Base-by-base conservation (phyloP, 2,797 vertebrate genomes). In the Lepilemur septentrionalis region DNA sequence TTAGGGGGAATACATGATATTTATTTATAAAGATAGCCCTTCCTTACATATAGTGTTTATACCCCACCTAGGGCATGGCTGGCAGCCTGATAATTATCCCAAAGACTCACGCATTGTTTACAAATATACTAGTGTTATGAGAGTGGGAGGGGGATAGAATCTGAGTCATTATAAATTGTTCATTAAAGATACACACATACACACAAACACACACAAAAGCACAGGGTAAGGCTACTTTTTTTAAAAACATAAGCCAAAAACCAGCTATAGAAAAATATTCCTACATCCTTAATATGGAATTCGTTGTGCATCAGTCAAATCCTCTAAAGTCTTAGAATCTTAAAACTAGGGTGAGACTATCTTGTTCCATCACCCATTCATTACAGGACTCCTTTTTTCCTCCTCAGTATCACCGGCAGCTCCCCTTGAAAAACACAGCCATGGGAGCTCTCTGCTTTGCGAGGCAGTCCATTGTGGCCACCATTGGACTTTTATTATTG, bases 21-120 rank as follows among this genome's bases (percentile, higher is more conserved):
- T 88, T 72, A 89, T 81, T 92, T 91, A 79, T 46, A 59, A 86
- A 63, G 88, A 78, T 23, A 83, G 50, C 43, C 48, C 57, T 92
- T 93, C 41, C 50, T 80, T 67, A 41, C 17, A 59, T 18, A 32
- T 5, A 72, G 35, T 20, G 22, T 80, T 94, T 55, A 59, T 4
- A 35, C 0, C 13, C 67, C 14, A 48, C 69, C 32, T 28, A 67
- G 52, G 10, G 63, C 43, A 46, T 23, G 93, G 50, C 48, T 50
- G 76, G 17, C 23, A 95, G 65, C 28, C 38, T 80, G 85, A 23
- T 73, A 61, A 84, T 96, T 83, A 89, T 28, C 12, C 61, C 73
- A 28, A 79, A 93, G 79, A 67, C 10, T 70, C 57, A 35, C 1
- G 20, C 12, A 28, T 28, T 95, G 35, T 87, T 95, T 78, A 72